phyloP scores from a whole-genome alignment of 2,797 vertebrate genomes.

The Tadarida brasiliensis region DNA sequence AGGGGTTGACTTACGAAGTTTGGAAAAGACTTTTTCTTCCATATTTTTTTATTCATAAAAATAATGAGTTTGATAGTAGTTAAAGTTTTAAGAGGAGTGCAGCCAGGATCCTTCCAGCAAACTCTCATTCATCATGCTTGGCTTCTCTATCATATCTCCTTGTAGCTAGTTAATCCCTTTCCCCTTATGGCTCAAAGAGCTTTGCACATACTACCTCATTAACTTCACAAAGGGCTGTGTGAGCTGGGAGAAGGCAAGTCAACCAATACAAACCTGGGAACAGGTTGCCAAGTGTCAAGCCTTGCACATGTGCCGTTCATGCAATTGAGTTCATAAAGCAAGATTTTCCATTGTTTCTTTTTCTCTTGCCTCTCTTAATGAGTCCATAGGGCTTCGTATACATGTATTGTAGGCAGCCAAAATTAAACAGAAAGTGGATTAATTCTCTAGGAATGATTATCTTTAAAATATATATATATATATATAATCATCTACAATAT shows the following conservation, averaged over 20 bases:
- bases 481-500: neutral
- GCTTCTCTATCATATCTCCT: neutral
- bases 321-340: neutral
- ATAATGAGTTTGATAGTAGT: conserved; percentile 62
- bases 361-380: neutral
- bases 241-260: neutral
- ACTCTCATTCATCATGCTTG: conserved; percentile 13
- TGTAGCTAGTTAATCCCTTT: conserved; percentile 26
- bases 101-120: neutral
- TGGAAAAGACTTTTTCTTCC: neutral
- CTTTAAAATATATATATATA: neutral
- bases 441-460: neutral
- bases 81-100: conserved; percentile 41
- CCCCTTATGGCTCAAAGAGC: conserved; percentile 31
- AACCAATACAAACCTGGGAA: neutral
- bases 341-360: neutral
- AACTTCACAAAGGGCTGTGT: neutral
- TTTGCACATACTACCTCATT: conserved; percentile 41
- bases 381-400: neutral
- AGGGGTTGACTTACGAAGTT: neutral
- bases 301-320: neutral
- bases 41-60: conserved; percentile 38
- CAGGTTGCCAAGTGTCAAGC: neutral
- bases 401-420: neutral
- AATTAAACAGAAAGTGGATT: neutral